Percentiles rank a stretch among this genome's conserved stretches.
phyloP scores from a whole-genome alignment of 1,140 invertebrate species.

The Ectropis grisescens region DNA sequence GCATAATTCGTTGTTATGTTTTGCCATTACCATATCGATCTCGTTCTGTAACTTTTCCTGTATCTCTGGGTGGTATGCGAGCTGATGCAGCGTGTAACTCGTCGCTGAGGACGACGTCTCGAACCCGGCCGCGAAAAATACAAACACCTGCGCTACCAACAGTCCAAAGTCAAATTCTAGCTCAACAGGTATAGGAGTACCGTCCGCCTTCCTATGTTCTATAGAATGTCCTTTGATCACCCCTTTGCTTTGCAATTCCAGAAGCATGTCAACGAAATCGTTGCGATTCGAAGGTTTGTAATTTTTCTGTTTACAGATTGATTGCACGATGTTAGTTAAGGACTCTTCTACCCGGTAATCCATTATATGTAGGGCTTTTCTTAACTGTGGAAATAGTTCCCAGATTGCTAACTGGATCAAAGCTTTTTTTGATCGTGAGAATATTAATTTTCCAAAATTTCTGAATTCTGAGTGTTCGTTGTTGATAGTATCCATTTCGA shows the following conservation, averaged over 20 bases:
- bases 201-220: constrained; percentile 39
- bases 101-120: constrained; percentile 63
- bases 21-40: constrained; percentile 50
- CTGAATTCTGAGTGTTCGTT: constrained; percentile 63
- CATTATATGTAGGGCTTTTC: constrained; percentile 5
- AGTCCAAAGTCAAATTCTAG: constrained; percentile 26
- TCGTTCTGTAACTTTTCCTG: constrained; percentile 65
- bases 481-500: constrained; percentile 60
- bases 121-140: constrained; percentile 71
- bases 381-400: constrained; percentile 16
- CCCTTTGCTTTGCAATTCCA: constrained; percentile 57
- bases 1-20: constrained; percentile 62
- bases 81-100: constrained; percentile 59
- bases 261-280: constrained; percentile 70
- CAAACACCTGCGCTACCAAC: constrained; percentile 62
- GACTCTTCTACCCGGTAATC: constrained; percentile 40
- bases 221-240: constrained; percentile 27
- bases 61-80: constrained; percentile 57
- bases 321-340: constrained; percentile 10
- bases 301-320: constrained; percentile 55
- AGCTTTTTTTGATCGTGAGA: constrained; percentile 7
- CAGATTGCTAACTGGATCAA: constrained; percentile 5
- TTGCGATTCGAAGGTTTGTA: constrained; percentile 42
- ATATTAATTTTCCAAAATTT: constrained; percentile 33
- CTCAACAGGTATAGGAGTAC: constrained; percentile 19